phyloP scores from a whole-genome alignment of 2,797 vertebrate genomes.

The Syncerus caffer region DNA sequence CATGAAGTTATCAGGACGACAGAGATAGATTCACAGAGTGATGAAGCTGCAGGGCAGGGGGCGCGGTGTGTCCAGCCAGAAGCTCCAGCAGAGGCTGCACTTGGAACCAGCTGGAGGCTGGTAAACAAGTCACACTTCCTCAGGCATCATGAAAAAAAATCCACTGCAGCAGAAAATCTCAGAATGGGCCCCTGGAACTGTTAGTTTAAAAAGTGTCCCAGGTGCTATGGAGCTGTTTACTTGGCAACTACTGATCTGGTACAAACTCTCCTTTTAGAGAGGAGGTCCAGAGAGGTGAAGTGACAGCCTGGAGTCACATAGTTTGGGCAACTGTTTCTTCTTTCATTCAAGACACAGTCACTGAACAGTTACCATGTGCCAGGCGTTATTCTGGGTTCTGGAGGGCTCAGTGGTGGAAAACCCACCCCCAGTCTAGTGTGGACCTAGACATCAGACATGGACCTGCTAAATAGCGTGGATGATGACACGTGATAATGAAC shows the following conservation, averaged over 20 bases:
- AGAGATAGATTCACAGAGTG: not conserved
- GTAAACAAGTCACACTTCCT: not conserved
- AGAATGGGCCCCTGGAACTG: not conserved
- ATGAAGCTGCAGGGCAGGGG: not conserved
- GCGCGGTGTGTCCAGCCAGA: fast-evolving
- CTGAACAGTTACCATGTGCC: not conserved
- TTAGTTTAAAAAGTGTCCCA: not conserved
- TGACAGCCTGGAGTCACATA: not conserved
- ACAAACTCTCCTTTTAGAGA: not conserved
- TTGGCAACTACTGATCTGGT: not conserved
- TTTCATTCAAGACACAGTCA: not conserved
- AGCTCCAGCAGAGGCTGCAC: not conserved
- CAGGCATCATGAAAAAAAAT: not conserved
- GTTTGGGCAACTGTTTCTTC: not conserved
- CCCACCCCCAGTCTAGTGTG: not conserved
- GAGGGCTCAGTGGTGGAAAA: not conserved
- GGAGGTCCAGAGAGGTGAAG: not conserved
- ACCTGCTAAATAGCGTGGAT: not conserved
- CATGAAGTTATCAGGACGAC: not conserved
- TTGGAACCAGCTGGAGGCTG: not conserved
- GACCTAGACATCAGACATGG: not conserved
- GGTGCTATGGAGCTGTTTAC: not conserved
- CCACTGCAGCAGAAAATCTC: not conserved
- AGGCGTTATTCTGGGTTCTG: not conserved
- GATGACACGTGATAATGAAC: fast-evolving